Evolutionary conservation across 2,113 vertebrate genomes (phyloP), one percentile per base, ranked within the genome.

Genomic region (Cairina moschata): DNA sequence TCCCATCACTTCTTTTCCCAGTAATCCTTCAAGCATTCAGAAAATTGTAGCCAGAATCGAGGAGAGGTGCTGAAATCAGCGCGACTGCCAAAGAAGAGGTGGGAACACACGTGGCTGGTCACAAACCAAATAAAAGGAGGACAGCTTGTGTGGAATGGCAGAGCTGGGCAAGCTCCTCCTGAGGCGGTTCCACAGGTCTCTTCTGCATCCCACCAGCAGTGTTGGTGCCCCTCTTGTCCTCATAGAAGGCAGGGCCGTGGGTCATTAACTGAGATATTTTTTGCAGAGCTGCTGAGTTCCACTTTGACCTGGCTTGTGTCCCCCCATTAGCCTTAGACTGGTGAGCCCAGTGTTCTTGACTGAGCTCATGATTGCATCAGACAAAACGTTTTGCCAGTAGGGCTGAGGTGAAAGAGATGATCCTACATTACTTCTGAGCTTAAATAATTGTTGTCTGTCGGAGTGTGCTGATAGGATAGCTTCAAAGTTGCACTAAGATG

Each of bases 371-470:
- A 36, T 36, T 83, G 62, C 31, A 22, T 58, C 22, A n/a, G 42
- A 9, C 23, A 16, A 0, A 0, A 26, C 62, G 6, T 48, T 79
- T 79, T 76, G 4, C 52, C 26, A 12, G 1, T 38, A 38, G 29
- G 54, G 7, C 38, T 63, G 31, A 79, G 44, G 20, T 71, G 66
- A 25, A 82, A 91, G 46, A 66, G 9, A 14, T 52, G 56, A 79
- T 44, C 14, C 9, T 18, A 21, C 26, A 15, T 6, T 67, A 68
- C 8, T 67, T 23, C 59, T 77, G n/a, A 76, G 8, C 13, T 55
- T 28, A 40, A 83, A 8, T 38, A 20, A 32, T 50, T 25, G 60
- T 29, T 76, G 31, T 66, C 32, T 22, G 13, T 42, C 60, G 23
- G 38, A 50, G 26, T 17, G 18, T 40, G 15, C 44, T 46, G 59